These are phyloP conservation scores for Heliconius ethilla DNA, from an alignment of 2,888 invertebrate species.

Conservation along the genomic window DNA sequence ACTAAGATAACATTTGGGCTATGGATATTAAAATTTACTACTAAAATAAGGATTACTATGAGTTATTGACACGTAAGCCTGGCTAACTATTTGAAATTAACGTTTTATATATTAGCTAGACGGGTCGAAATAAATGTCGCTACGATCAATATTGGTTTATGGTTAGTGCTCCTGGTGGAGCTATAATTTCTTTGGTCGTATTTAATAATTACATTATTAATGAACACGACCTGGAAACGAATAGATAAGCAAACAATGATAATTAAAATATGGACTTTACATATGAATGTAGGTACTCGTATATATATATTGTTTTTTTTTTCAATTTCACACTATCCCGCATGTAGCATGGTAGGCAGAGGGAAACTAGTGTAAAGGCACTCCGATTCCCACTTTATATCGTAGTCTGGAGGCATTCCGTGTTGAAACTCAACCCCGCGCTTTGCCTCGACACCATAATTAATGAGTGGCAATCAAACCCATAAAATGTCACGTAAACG, in stretches of 20 bases:
- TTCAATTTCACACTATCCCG: too few species aligned
- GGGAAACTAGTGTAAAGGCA: too few species aligned
- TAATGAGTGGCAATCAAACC: too few species aligned
- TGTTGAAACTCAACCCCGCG: too few species aligned
- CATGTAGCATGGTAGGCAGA: too few species aligned
- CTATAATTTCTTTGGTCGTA: conserved; percentile 6
- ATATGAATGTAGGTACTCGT: neutral
- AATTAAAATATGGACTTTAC: neutral
- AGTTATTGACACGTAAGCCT: conserved; percentile 39
- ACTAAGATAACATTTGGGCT: conserved; percentile 54
- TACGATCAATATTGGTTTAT: conserved; percentile 28
- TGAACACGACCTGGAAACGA: conserved; percentile 9
- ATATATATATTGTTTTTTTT: too few species aligned
- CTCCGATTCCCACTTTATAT: too few species aligned
- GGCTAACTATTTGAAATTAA: conserved; percentile 35
- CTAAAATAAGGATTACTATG: conserved; percentile 41
- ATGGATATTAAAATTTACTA: conserved; percentile 45
- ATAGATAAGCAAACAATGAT: conserved; percentile 4
- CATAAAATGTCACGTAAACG: too few species aligned
- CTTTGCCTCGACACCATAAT: too few species aligned
- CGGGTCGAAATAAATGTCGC: conserved; percentile 28
- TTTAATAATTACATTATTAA: conserved; percentile 6
- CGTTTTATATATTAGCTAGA: conserved; percentile 35
- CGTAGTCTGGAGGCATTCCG: too few species aligned
- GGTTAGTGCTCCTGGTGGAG: conserved; percentile 17